These are phyloP conservation scores for Thunnus thynnus DNA, from an alignment of 2,113 vertebrate genomes.

Conservation along the genomic window DNA sequence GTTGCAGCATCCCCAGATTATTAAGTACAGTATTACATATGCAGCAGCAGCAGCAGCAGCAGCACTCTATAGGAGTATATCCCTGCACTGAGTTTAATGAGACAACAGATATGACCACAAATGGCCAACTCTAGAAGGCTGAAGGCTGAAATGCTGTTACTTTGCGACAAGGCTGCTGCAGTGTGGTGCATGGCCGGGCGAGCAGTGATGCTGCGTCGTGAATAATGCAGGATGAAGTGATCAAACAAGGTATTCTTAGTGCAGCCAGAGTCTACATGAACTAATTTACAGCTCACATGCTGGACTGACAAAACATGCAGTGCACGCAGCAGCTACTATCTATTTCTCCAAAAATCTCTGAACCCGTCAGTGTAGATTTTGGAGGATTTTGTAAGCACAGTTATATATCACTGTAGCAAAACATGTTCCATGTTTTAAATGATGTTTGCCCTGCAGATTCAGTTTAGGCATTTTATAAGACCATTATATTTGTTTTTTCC, in stretches of 20 bases:
- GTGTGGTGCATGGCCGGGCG: slow-evolving; percentile 37
- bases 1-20: neutral
- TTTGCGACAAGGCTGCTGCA: slow-evolving; percentile 39
- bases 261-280: slow-evolving; percentile 38
- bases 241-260: slow-evolving; percentile 14
- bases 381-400: neutral
- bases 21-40: neutral
- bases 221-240: slow-evolving; percentile 64
- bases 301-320: neutral
- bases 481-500: no score
- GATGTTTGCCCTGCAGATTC: no score
- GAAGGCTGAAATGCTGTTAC: neutral
- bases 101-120: neutral
- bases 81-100: neutral
- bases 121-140: neutral
- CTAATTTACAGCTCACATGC: slow-evolving; percentile 7
- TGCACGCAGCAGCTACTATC: neutral
- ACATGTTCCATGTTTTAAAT: no score
- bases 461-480: no score
- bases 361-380: neutral
- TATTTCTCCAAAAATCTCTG: neutral
- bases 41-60: no score
- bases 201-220: slow-evolving; percentile 39
- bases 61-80: neutral
- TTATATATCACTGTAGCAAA: no score